These are phyloP conservation scores for Cheilosia urbana DNA, from an alignment of 2,888 invertebrate species.

Conservation along the genomic window DNA sequence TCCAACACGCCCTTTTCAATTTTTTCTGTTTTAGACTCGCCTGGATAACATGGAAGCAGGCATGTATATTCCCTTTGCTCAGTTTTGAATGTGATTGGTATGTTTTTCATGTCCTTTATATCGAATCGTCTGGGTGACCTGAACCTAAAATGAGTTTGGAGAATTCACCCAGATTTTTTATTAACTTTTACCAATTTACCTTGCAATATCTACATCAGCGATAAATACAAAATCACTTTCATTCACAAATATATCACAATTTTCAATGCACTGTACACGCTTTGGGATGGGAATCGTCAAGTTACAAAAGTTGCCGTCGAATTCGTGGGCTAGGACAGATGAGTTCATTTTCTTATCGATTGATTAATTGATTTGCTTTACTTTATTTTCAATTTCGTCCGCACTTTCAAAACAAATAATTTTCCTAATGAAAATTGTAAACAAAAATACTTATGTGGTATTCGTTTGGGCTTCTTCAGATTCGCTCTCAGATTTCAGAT, in stretches of 20 bases:
- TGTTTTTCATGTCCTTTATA: conserved; percentile 79
- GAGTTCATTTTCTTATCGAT: conserved; percentile 30
- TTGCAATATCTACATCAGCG: conserved; percentile 79
- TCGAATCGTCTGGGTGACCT: conserved; percentile 79
- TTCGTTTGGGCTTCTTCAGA: no score
- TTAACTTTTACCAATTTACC: conserved; percentile 76
- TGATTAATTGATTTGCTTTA: conserved; percentile 4
- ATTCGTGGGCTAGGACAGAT: conserved; percentile 7
- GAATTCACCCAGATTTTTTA: not conserved
- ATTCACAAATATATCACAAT: conserved; percentile 82
- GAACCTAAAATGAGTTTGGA: conserved; percentile 77
- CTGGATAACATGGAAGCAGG: conserved; percentile 79
- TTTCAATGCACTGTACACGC: conserved; percentile 79
- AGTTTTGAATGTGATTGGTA: conserved; percentile 79
- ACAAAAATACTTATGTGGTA: no score
- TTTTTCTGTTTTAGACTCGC: conserved; percentile 49
- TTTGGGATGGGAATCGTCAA: conserved; percentile 44
- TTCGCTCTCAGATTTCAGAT: no score
- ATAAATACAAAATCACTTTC: conserved; percentile 80
- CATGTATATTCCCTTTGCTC: conserved; percentile 75
- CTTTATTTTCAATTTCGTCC: not conserved
- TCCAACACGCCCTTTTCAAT: conserved; percentile 76
- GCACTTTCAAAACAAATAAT: no score
- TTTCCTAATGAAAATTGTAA: no score
- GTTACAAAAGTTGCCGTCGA: conserved; percentile 55